phyloP scores from a whole-genome alignment of 1,140 invertebrate genomes.

The Globodera rostochiensis region DNA sequence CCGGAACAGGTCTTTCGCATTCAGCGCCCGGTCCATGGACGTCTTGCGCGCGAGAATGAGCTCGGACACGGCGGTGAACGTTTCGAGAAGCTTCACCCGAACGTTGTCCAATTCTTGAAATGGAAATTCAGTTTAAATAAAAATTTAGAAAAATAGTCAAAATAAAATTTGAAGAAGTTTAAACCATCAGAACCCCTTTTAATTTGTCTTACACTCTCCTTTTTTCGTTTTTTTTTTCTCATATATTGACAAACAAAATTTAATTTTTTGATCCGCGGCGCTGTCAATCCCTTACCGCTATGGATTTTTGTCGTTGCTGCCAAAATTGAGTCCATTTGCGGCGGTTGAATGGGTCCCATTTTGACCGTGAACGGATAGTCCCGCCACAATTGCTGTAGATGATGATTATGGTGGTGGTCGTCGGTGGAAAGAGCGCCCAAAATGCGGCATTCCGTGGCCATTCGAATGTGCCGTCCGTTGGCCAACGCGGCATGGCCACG shows the following conservation, averaged over 20 bases:
- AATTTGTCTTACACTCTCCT: no score
- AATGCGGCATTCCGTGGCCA: slow-evolving; percentile 36
- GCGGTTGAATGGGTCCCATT: no score
- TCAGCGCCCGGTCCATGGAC: slow-evolving; percentile 4
- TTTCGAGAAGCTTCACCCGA: not conserved
- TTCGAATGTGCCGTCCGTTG: slow-evolving; percentile 27
- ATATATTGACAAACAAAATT: no score
- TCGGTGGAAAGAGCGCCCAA: slow-evolving; percentile 34
- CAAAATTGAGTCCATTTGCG: no score
- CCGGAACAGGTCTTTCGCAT: slow-evolving; percentile 9
- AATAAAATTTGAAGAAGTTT: not conserved
- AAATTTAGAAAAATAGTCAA: not conserved
- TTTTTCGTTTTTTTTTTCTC: no score
- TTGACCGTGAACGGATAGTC: slow-evolving; percentile 10
- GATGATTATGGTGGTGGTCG: not conserved
- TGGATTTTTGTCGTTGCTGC: no score
- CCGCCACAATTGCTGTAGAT: not conserved
- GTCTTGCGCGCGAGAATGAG: no score
- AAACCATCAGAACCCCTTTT: no score
- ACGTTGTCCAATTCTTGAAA: not conserved
- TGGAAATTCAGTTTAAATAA: no score
- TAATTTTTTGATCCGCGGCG: no score
- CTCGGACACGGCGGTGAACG: not conserved
- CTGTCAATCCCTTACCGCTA: no score
- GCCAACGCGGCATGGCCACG: slow-evolving; percentile 64